Conservation (phyloP, 2,797 vertebrate genomes). For the Discoglossus pictus region DNA sequence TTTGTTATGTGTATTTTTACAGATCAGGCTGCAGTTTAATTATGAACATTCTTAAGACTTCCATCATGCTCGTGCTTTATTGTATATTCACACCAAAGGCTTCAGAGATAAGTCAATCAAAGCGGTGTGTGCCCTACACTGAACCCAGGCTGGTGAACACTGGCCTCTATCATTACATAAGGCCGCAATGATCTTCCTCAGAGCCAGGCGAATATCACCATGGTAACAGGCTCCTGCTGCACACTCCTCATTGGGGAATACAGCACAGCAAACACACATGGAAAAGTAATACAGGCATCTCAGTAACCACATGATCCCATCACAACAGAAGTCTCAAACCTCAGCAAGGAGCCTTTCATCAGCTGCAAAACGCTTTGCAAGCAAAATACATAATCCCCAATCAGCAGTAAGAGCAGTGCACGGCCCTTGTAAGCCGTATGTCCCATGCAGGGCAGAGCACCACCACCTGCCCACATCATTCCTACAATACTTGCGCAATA, state of each 20-base stretch:
- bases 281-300: neutral
- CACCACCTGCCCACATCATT: slow-evolving; percentile 13
- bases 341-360: slow-evolving; percentile 3
- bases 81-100: slow-evolving; percentile 10
- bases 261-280: slow-evolving; percentile 44
- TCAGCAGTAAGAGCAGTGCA: neutral
- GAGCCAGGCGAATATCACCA: slow-evolving; percentile 56
- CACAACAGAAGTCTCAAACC: slow-evolving; percentile 8
- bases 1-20: too few species aligned
- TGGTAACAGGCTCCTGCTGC: slow-evolving; percentile 62
- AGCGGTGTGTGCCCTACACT: slow-evolving; percentile 10
- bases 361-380: slow-evolving; percentile 13
- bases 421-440: neutral
- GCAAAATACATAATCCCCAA: neutral
- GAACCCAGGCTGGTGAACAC: slow-evolving; percentile 21
- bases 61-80: slow-evolving; percentile 3
- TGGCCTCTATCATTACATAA: slow-evolving; percentile 15
- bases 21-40: too few species aligned
- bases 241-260: slow-evolving; percentile 55
- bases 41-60: neutral
- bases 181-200: slow-evolving; percentile 11
- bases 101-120: neutral
- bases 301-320: neutral
- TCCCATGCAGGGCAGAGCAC: neutral
- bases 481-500: neutral